A percentile compares a stretch with the other conserved stretches of the same genome.
Evolutionary conservation across 1,140 invertebrate species (phyloP).

Genomic region (Daktulosphaira vitifoliae): DNA sequence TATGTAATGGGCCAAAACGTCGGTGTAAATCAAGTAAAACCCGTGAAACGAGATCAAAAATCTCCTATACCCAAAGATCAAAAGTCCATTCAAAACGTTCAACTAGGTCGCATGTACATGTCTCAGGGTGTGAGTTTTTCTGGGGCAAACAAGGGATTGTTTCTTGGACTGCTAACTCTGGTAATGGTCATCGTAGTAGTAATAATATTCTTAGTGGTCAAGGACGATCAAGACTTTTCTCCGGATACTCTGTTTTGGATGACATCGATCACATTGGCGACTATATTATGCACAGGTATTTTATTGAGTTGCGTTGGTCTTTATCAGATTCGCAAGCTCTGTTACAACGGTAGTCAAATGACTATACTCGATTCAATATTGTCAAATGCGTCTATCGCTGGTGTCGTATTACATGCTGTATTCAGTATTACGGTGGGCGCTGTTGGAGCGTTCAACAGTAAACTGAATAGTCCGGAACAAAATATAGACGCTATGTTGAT

Average conservation of each 20-base stretch:
- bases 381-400: constrained; percentile 47
- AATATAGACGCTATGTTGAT: constrained; percentile 46
- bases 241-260: constrained; percentile 45
- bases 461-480: constrained; percentile 37
- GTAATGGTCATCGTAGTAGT: constrained; percentile 54
- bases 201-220: constrained; percentile 56
- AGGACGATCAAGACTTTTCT: constrained; percentile 50
- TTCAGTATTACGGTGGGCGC: constrained; percentile 50
- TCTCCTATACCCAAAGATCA: constrained; percentile 32
- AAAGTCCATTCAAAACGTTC: background rate
- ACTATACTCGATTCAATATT: constrained; percentile 47
- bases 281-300: constrained; percentile 44
- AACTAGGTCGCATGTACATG: constrained; percentile 8
- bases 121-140: constrained; percentile 10
- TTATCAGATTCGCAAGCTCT: constrained; percentile 47
- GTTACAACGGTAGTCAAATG: constrained; percentile 44
- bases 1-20: constrained; percentile 56
- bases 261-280: constrained; percentile 45
- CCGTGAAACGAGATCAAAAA: constrained; percentile 28
- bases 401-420: constrained; percentile 51
- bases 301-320: constrained; percentile 40
- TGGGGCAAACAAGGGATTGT: constrained; percentile 53
- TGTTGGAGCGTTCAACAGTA: constrained; percentile 45
- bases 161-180: constrained; percentile 53
- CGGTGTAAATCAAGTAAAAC: constrained; percentile 43